phyloP scores from a whole-genome alignment of 2,113 vertebrate species.

The Dolichotis patagonum region DNA sequence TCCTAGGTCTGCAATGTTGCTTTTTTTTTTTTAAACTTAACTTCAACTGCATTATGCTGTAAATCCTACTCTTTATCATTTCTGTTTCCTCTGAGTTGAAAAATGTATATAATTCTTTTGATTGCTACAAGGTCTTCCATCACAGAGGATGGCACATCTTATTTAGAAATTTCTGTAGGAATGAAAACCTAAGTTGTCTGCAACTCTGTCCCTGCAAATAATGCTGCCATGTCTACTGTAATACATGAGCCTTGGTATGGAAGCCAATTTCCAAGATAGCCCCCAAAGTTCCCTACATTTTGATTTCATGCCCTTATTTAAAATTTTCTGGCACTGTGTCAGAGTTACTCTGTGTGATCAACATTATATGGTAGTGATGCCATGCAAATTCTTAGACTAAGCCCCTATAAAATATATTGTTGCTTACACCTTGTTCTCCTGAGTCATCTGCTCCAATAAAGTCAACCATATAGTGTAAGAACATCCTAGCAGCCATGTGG shows the following conservation, averaged over 20 bases:
- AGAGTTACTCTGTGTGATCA: background rate
- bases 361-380: background rate
- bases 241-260: background rate
- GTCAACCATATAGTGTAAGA: background rate
- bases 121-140: background rate
- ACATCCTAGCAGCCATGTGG: background rate
- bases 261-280: background rate
- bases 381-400: background rate
- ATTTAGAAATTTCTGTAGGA: constrained; percentile 19
- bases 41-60: background rate
- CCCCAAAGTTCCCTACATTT: background rate
- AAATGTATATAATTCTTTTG: background rate
- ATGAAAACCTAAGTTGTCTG: constrained; percentile 4
- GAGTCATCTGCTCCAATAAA: background rate
- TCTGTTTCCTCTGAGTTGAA: constrained; percentile 21
- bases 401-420: background rate
- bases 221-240: background rate
- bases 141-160: background rate
- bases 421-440: background rate
- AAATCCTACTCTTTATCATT: constrained; percentile 18
- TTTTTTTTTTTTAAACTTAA: background rate
- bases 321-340: background rate
- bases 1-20: background rate
- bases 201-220: background rate
- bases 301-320: background rate